Base-by-base conservation (phyloP, 2,888 invertebrate genomes). In the Callinectes sapidus region DNA sequence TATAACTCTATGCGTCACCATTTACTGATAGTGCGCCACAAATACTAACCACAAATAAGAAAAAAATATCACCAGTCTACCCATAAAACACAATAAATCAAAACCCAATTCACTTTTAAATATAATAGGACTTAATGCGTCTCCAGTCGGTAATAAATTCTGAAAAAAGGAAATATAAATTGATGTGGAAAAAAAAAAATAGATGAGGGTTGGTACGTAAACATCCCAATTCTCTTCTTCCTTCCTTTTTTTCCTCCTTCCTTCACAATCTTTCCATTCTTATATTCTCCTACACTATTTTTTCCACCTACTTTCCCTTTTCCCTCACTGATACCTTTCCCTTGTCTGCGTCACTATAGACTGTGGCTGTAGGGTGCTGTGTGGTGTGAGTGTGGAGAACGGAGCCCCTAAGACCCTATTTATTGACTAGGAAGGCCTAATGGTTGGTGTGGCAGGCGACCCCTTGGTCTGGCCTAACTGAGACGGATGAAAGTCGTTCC, bases 401-500 rank as follows among this genome's bases (percentile, higher is more conserved):
- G n/a, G n/a, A 28, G 71, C n/a, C 28, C 35, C 81, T n/a, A 81
- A 81, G 35, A 16, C 32, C 16, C 81, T 23, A 13, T 81, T 81
- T 23, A 81, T 81, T 81, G 81, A 35, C 35, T 81, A 35, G 16
- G 81, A 3, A 81, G 81, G 81, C 81, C 81, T 32, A 35, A 35
- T 81, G 81, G 81, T 35, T 14, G 35, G 2, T 6, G 35, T 16
- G 81, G 81, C 81, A 81, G 81, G 81, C 35, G 81, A 32, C 35
- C 81, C 81, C 81, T 81, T 81, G 81, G 35, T 32, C 16, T n/a
- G 35, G 35, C 81, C 81, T 81, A 35, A 81, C 81, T 81, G 81
- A 77, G 71, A 77, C 71, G 71, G 28, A 77, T 77, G 71, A 28
- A 77, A 28, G 71, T 81, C 81, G 35, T 81, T 71, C 81, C 81